phyloP scores from a whole-genome alignment of 1,140 invertebrate species.

The Brachionus paranguensis region DNA sequence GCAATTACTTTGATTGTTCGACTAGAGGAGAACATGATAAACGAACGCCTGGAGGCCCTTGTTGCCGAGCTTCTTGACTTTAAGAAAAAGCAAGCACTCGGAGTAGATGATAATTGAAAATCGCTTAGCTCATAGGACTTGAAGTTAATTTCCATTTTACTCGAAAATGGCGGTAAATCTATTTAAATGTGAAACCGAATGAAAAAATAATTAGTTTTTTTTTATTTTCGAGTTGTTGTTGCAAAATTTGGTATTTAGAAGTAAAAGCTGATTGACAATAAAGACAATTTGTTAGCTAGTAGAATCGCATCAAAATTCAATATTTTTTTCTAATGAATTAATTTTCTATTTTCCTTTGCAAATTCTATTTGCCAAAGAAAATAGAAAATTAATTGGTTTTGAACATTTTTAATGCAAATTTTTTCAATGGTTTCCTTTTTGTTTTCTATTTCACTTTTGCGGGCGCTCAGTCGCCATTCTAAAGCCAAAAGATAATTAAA shows the following conservation, averaged over 20 bases:
- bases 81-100: neutral
- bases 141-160: neutral
- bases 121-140: neutral
- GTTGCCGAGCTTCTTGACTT: constrained; percentile 19
- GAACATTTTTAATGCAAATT: constrained; percentile 19
- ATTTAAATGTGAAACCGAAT: constrained; percentile 20
- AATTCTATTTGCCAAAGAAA: neutral
- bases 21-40: neutral
- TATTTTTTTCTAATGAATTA: constrained; percentile 20
- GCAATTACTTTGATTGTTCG: constrained; percentile 23
- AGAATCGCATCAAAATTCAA: neutral
- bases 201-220: constrained; percentile 29
- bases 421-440: neutral
- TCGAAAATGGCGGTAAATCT: constrained; percentile 30
- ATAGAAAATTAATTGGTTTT: constrained; percentile 25
- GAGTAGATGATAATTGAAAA: constrained; percentile 34
- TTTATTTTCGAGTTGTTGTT: neutral
- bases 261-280: neutral
- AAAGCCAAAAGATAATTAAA: neutral
- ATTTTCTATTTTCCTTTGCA: constrained; percentile 10
- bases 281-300: constrained; percentile 3
- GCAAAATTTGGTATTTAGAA: neutral
- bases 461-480: neutral
- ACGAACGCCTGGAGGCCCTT: neutral
- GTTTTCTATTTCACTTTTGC: neutral